Evolutionary conservation across 2,888 invertebrate species (phyloP).

Genomic region (Endomychus coccineus): DNA sequence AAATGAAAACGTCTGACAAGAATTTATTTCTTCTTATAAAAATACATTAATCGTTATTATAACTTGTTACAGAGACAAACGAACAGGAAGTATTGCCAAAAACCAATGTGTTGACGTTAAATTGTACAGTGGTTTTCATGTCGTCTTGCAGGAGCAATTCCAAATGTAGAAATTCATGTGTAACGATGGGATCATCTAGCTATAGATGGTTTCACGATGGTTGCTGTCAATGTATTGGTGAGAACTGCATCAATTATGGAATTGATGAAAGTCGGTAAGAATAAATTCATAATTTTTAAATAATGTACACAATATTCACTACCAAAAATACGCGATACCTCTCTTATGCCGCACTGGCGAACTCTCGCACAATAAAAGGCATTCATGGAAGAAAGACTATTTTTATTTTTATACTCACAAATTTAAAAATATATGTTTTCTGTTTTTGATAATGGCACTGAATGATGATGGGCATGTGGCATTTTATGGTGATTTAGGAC

Average conservation of each 20-base stretch:
- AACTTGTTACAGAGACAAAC: constrained; percentile 50
- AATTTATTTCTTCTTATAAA: no score
- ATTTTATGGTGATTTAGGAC: no score
- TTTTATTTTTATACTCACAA: no score
- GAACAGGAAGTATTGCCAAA: constrained; percentile 57
- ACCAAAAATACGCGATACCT: no score
- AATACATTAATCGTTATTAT: neutral
- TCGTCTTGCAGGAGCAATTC: constrained; percentile 81
- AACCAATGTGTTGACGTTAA: constrained; percentile 61
- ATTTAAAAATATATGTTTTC: no score
- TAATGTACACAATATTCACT: no score
- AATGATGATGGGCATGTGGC: no score
- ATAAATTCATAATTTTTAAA: no score
- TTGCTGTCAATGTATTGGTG: constrained; percentile 89
- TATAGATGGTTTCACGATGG: constrained; percentile 93
- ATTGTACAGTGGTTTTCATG: constrained; percentile 91
- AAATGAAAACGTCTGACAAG: no score
- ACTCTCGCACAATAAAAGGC: neutral
- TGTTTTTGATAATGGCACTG: no score
- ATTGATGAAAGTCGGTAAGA: constrained; percentile 74
- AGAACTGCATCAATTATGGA: constrained; percentile 82
- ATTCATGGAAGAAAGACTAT: no score
- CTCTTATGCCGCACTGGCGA: neutral
- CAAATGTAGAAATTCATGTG: constrained; percentile 78
- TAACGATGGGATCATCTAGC: constrained; percentile 74